Conservation (phyloP, 2,113 vertebrate species). For the Pimephales promelas region DNA sequence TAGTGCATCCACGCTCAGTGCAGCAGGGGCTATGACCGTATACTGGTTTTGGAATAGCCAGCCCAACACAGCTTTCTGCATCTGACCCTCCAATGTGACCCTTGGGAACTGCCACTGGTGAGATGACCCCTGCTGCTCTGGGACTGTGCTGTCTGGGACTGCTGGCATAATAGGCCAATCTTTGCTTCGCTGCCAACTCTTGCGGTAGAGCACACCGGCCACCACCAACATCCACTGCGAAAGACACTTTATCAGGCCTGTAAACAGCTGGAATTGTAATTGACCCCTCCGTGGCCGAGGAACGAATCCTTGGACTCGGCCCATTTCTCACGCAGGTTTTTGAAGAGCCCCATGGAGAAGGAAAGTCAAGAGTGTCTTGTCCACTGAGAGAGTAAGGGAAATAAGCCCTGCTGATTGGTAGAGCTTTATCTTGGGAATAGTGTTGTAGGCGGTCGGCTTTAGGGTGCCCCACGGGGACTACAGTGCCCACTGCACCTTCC, state of each 20-base stretch:
- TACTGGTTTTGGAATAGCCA: conserved; percentile 84
- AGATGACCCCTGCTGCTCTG: conserved; percentile 47
- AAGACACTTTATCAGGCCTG: conserved; percentile 65
- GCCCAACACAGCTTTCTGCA: conserved; percentile 62
- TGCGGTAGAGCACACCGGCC: conserved; percentile 55
- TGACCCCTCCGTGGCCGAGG: conserved; percentile 60
- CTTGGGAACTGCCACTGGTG: conserved; percentile 56
- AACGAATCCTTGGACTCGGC: conserved; percentile 65
- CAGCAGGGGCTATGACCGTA: conserved; percentile 81
- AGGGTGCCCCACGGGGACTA: conserved; percentile 60
- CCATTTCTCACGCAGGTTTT: conserved; percentile 64
- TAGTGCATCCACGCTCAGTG: conserved; percentile 67
- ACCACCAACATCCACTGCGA: conserved; percentile 61
- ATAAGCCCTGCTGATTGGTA: conserved; percentile 80
- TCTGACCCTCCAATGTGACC: conserved; percentile 49
- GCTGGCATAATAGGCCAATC: conserved; percentile 64
- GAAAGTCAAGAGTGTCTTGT: conserved; percentile 65
- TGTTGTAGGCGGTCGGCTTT: conserved; percentile 63
- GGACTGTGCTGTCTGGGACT: conserved; percentile 65
- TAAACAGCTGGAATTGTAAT: conserved; percentile 68
- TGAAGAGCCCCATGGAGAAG: conserved; percentile 67
- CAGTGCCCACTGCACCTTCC: conserved; percentile 55
- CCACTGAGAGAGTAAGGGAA: conserved; percentile 75
- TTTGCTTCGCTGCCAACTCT: conserved; percentile 67
- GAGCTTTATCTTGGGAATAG: conserved; percentile 62